Base-by-base conservation (phyloP, 2,113 vertebrate genomes). In the Corvus moneduloides region DNA sequence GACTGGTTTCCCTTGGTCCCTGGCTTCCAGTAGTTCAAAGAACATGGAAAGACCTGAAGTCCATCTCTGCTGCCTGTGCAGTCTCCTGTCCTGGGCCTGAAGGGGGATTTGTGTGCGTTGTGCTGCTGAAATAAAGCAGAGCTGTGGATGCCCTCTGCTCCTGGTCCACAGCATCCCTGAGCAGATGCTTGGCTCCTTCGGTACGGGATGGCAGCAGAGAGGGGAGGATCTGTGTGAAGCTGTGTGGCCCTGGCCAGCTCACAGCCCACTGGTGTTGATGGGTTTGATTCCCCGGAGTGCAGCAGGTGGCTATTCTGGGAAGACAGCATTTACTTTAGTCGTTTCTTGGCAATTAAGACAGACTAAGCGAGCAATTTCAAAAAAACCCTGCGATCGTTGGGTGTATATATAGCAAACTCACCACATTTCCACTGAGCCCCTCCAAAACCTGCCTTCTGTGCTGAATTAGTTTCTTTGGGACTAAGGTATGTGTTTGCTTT, bases 301-400 rank as follows among this genome's bases (percentile, higher is more conserved):
- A 67, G 86, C 81, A 93, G 88, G 93, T 83, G 66, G 76, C 84
- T 87, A 30, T 92, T 96, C 86, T 75, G 90, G 90, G 95, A 90
- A 75, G 63, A 44, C 46, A 46, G 77, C 72, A 5, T 63, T 87
- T 80, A 41, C 78, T 90, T 80, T 11, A 26, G 8, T 79, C 1
- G 1, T 39, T 76, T 71, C 80, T 85, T 80, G 93, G 83, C 95
- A 93, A 76, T 95, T 91, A 89, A 91, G 58, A 23, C 55, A 89
- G 77, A 52, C 78, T 62, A 35, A 95, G 83, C 11, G 0, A 69
- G 77, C 71, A 62, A 68, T 89, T 94, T 73, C 55, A 87, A 51
- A 87, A 86, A 91, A 67, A 11, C 33, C 27, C 77, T 80, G 81
- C 2, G 0, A 14, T 84, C 20, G n/a, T 28, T 80, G 80, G 68